Evolutionary conservation across 2,797 vertebrate genomes (phyloP).

Genomic region (Myotis vivesi): DNA sequence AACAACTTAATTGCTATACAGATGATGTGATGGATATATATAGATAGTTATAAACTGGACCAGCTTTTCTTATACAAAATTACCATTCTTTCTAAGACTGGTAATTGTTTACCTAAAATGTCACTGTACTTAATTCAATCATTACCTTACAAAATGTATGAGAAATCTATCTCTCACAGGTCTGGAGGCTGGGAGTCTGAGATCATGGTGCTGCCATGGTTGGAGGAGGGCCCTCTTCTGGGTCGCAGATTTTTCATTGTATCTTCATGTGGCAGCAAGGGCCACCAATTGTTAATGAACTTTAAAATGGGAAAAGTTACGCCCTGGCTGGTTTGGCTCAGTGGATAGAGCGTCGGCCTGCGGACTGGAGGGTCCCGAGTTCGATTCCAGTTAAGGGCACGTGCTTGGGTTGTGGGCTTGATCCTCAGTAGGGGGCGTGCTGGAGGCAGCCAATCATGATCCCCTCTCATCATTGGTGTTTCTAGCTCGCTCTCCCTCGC

Average conservation of each 20-base stretch:
- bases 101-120: not conserved
- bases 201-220: not conserved
- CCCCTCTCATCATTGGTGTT: no score
- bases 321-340: no score
- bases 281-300: not conserved
- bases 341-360: no score
- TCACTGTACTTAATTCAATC: not conserved
- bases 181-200: not conserved
- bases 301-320: not conserved
- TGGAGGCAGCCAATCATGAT: no score
- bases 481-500: no score
- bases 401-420: no score
- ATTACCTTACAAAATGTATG: not conserved
- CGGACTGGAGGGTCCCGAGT: no score
- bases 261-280: not conserved
- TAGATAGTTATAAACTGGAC: not conserved
- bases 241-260: not conserved
- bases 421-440: no score
- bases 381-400: no score
- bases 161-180: not conserved
- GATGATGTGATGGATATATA: not conserved
- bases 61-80: not conserved
- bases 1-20: not conserved
- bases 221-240: not conserved
- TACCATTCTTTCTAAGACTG: not conserved